Base-by-base conservation (phyloP, 2,888 invertebrate genomes). In the Cryptophagus acutangulus region DNA sequence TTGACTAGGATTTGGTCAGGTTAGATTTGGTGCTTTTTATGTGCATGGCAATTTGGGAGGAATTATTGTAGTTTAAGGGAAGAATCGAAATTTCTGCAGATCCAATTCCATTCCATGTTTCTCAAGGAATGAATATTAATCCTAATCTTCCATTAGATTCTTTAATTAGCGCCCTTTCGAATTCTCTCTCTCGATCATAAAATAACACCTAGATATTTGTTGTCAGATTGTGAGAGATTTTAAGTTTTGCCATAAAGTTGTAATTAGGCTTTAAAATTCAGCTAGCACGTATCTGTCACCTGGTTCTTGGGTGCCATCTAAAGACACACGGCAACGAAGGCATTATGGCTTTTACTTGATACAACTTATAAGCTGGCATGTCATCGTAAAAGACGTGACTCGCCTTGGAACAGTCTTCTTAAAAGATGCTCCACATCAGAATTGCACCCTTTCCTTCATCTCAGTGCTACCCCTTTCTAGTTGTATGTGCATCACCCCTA, bases 261-360 rank as follows among this genome's bases (percentile, higher is more conserved):
- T 59, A 58, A 59, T 60, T 58, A 57, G 46, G 55, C 46, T 42
- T 48, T 48, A 52, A 54, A 59, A 57, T 56, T 55, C 53, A 38
- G 48, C 42, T 38, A 49, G 58, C 65, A 63, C 63, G 64, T 64
- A 63, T 52, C 61, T 61, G 63, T 63, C 64, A 65, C 62, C 62
- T 63, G 59, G 57, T 13, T 3, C 26, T 26, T 13, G n/a, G 4
- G 26, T 4, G 26, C 58, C 62, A 61, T 57, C 61, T 52, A 59
- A 50, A 51, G 49, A 52, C 55, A 26, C 26, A 26, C 26, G 26
- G 26, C 9, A 20, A 6, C 5, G 58, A 52, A 47, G 50, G 57
- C 53, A 61, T 63, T 65, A 65, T 57, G 58, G 62, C 57, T 62
- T n/a, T 61, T 64, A 62, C 62, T 63, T 63, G 79, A 65, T 65